Percentiles rank a stretch among this genome's conserved stretches.
Evolutionary conservation across 2,888 invertebrate genomes (phyloP).

Genomic region (Poecilobothrus nobilitatus): DNA sequence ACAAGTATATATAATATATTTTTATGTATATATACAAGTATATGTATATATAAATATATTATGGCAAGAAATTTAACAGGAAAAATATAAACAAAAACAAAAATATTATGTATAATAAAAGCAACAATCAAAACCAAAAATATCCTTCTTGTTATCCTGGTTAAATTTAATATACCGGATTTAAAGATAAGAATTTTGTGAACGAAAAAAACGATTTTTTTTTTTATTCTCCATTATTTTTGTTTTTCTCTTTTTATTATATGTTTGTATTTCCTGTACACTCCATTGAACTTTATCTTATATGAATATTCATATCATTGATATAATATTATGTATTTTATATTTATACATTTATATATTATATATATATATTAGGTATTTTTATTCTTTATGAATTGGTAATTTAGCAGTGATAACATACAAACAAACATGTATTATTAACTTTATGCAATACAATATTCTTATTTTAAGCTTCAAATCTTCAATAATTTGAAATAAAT

Average conservation of each 20-base stretch:
- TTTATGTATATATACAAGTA: not conserved
- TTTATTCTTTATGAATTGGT: not conserved
- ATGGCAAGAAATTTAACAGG: no score
- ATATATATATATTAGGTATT: not conserved
- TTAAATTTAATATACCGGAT: constrained; percentile 1
- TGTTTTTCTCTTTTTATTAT: not conserved
- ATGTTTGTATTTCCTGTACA: constrained; percentile 2
- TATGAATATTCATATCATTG: not conserved
- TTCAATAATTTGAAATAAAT: no score
- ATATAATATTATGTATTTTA: not conserved
- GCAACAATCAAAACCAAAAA: no score
- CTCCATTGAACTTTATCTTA: constrained; percentile 3
- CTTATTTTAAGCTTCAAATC: no score
- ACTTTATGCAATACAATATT: no score
- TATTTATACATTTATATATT: not conserved
- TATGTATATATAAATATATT: not conserved
- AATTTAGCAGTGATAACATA: not conserved
- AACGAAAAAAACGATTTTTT: not conserved
- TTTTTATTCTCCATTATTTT: not conserved
- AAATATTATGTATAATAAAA: no score
- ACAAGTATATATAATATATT: no score
- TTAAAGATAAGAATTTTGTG: not conserved
- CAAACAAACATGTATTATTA: no score
- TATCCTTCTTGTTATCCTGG: not conserved
- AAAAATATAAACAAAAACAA: no score